A percentile compares a stretch with the other conserved stretches of the same genome.
phyloP scores from a whole-genome alignment of 1,140 invertebrate genomes.

The Potamilus streckersoni region DNA sequence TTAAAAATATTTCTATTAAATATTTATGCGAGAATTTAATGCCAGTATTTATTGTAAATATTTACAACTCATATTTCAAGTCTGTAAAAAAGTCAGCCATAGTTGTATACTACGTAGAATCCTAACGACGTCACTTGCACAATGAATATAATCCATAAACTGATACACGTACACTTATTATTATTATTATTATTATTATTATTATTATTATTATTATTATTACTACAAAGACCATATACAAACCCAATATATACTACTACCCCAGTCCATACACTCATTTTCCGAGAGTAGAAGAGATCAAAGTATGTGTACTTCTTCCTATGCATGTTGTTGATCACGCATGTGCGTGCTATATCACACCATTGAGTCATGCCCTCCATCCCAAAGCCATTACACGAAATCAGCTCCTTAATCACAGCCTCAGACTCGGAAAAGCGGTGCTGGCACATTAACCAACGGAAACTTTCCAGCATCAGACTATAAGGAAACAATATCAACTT shows the following conservation, averaged over 20 bases:
- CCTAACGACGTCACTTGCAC: too few relatives aligned
- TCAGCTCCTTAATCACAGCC: slow-evolving; percentile 45
- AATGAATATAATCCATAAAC: too few relatives aligned
- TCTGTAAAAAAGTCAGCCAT: not conserved
- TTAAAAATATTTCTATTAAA: not conserved
- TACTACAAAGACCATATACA: not conserved
- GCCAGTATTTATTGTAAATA: not conserved
- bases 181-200: too few relatives aligned
- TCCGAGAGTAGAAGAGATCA: slow-evolving; percentile 48
- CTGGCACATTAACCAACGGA: slow-evolving; percentile 56
- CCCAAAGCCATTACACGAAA: slow-evolving; percentile 46
- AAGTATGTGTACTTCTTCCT: slow-evolving; percentile 50
- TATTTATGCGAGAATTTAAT: not conserved
- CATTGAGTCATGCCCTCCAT: slow-evolving; percentile 51
- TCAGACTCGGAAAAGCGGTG: slow-evolving; percentile 52
- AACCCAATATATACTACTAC: slow-evolving; percentile 49
- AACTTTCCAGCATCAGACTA: slow-evolving; percentile 57
- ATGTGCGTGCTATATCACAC: slow-evolving; percentile 48
- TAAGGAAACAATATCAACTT: slow-evolving; percentile 4
- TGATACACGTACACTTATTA: too few relatives aligned
- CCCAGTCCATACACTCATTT: slow-evolving; percentile 40
- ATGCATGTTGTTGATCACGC: slow-evolving; percentile 55
- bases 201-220: too few relatives aligned
- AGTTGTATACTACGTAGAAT: too few relatives aligned
- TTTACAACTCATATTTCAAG: not conserved